Base-by-base conservation (phyloP, 2,888 invertebrate genomes). In the Arge pagana region DNA sequence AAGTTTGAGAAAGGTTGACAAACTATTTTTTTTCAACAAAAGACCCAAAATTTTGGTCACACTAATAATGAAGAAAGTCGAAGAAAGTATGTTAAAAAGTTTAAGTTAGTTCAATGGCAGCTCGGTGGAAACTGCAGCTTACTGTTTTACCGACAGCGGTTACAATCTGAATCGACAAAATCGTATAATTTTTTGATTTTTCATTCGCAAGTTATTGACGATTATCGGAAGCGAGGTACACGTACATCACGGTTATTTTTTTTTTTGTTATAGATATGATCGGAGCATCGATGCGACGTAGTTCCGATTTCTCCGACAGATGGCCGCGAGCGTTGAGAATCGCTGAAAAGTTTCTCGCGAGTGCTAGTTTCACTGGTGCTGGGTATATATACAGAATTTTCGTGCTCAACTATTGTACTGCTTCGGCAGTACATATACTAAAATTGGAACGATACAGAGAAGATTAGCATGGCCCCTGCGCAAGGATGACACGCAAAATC, bases 401-500 rank as follows among this genome's bases (percentile, higher is more conserved):
- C 24, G n/a, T 23, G 19, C 4, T 18, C 13, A 18, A 26, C 21
- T 11, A 35, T 8, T 43, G 50, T 50, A 33, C 26, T 83, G 85
- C 85, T 86, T 85, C 84, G 85, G 85, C 85, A 84, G 84, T 85
- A 85, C 85, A 85, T 86, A 85, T 85, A 85, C 87, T 88, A 89
- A 88, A 89, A 88, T 89, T 89, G 88, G 88, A 89, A 89, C 88
- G 88, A 89, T 89, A 89, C 88, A 89, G 89, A 89, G 89, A 89
- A 89, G 89, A 89, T 89, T 88, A 89, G 88, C 89, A 89, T 89
- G 88, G 88, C 88, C 88, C 87, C 88, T 90, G 88, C 88, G 88
- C 88, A 89, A 89, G 89, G 88, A 89, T 89, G 89, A 89, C 88
- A 89, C 88, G 89, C 89, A 89, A 89, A 90, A 88, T 89, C 89